Base-by-base conservation (phyloP, 2,888 invertebrate species). In the Sinhomidia bicolor region DNA sequence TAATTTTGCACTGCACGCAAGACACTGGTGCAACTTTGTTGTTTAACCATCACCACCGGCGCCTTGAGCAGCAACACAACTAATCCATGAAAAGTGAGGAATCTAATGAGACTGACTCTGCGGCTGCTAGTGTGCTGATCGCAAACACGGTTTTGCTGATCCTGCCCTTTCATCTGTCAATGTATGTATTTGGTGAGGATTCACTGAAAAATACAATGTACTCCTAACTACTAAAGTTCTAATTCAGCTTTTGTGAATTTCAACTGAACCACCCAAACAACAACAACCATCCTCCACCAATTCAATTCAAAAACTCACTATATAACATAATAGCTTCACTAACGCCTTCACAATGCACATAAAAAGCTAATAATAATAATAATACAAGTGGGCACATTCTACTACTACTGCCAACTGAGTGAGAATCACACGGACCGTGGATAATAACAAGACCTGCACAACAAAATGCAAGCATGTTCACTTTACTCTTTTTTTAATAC, bases 381-480 rank as follows among this genome's bases (percentile, higher is more conserved):
- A 9, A 44, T 47, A n/a, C 7, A n/a, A n/a, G 60, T 60, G 54
- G 65, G 82, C 82, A 82, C 82, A 82, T 82, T 26, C 26, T 41
- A 65, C n/a, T n/a, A n/a, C n/a, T n/a, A 71, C 7, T 36, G 51
- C 36, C 17, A 6, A 29, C 23, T 36, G 44, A 74, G 44, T 74
- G 71, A 84, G 65, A 81, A 88, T 82, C 71, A 68, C 83, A 88
- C 88, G 88, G 88, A 83, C 83, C 88, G 88, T 88, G 82, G 88
- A 88, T 82, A 88, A 88, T 83, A 65, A 79, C 88, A 65, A 76
- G 82, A 87, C 57, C 54, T 76, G 20, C 88, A 76, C 88, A 88
- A 78, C 88, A 83, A 87, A 85, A 76, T 84, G 84, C 60, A 84
- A 84, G 51, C 82, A 88, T 82, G 88, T 57, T 88, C 83, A 88